Evolutionary conservation across 2,113 vertebrate genomes (phyloP).

Genomic region (Vicugna pacos): DNA sequence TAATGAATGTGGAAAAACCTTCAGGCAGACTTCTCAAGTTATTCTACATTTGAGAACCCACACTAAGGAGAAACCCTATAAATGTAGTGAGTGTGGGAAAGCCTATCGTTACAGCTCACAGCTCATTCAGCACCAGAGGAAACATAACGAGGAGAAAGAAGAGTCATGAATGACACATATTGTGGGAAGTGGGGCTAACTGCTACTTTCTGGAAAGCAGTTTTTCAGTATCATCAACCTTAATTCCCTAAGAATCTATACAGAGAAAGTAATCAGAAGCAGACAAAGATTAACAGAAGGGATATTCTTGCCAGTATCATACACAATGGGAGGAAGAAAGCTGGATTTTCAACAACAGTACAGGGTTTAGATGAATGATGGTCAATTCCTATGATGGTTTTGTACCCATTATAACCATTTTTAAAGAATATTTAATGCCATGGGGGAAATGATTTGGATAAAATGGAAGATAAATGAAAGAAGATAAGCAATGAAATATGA

Average conservation of each 20-base stretch:
- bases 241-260: neutral
- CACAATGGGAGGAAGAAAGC: neutral
- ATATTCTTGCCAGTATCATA: neutral
- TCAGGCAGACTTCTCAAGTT: slow-evolving; percentile 86
- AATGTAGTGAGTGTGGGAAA: slow-evolving; percentile 79
- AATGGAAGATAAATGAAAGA: neutral
- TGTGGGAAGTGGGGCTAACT: neutral
- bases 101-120: slow-evolving; percentile 80
- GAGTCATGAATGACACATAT: neutral
- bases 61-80: slow-evolving; percentile 85
- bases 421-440: neutral
- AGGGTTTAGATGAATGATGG: neutral
- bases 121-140: slow-evolving; percentile 79
- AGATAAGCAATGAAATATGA: neutral
- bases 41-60: slow-evolving; percentile 87
- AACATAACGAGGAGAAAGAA: slow-evolving; percentile 80
- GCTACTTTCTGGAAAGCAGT: slow-evolving; percentile 15
- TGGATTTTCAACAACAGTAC: neutral
- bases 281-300: neutral
- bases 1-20: slow-evolving; percentile 81
- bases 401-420: neutral
- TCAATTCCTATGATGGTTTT: neutral
- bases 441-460: slow-evolving; percentile 25
- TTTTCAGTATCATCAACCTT: slow-evolving; percentile 7
- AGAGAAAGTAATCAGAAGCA: slow-evolving; percentile 39